Conservation (phyloP, 2,888 invertebrate species). For the Dione vanillae region DNA sequence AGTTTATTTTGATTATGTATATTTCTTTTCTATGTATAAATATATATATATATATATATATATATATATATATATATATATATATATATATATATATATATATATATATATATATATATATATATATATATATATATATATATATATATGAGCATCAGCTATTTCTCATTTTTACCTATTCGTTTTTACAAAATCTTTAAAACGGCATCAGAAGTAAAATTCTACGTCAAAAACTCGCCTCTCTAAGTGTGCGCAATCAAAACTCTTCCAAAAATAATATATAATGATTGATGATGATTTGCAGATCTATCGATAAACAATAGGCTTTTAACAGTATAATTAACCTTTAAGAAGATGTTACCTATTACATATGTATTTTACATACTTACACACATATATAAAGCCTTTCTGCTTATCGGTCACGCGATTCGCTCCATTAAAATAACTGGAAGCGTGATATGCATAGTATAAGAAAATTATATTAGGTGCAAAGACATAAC, state of each 20-base stretch:
- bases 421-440: slow-evolving; percentile 31
- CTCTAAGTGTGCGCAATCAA: too few species aligned
- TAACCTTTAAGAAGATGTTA: slow-evolving; percentile 26
- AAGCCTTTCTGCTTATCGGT: slow-evolving; percentile 19
- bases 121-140: background rate
- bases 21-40: too few species aligned
- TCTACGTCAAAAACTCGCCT: too few species aligned
- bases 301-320: background rate
- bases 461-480: background rate
- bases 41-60: background rate
- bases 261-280: too few species aligned
- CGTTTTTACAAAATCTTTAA: too few species aligned
- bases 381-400: background rate
- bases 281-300: too few species aligned
- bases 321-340: slow-evolving; percentile 7
- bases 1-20: too few species aligned
- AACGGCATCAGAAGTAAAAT: too few species aligned
- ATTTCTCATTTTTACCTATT: too few species aligned
- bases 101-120: too few species aligned
- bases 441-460: background rate
- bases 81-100: too few species aligned
- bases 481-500: background rate
- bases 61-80: too few species aligned
- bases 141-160: background rate
- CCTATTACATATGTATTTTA: background rate